These are phyloP conservation scores for Egretta garzetta DNA, from an alignment of 2,113 vertebrate species.

Conservation along the genomic window DNA sequence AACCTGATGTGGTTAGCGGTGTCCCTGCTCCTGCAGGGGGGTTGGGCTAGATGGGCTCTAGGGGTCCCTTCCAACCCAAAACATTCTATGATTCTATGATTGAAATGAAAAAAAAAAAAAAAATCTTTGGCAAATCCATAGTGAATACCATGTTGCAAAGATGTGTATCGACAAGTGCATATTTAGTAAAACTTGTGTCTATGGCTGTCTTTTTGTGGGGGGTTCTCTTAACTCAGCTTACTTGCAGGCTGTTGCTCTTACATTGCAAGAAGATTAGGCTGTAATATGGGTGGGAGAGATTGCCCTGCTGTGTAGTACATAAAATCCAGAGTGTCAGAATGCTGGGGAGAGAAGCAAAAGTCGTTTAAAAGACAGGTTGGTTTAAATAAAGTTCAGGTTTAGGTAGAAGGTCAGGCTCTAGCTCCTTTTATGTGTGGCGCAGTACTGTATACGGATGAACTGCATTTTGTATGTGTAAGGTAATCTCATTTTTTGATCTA, in stretches of 20 bases:
- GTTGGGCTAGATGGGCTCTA: no score
- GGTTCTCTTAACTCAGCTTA: neutral
- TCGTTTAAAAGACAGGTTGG: neutral
- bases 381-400: conserved; percentile 32
- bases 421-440: conserved; percentile 23
- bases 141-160: neutral
- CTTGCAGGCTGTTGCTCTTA: neutral
- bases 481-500: conserved; percentile 71
- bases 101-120: neutral
- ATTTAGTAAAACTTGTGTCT: neutral
- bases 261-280: neutral
- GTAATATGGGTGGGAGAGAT: neutral
- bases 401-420: neutral
- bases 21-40: no score
- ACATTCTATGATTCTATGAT: no score
- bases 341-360: neutral
- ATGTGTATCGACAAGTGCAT: neutral
- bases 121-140: neutral
- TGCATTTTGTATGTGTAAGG: conserved; percentile 22
- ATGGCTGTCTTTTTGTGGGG: neutral
- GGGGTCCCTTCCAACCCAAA: no score
- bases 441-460: neutral
- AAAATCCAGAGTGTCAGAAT: neutral
- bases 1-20: no score
- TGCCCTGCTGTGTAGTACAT: neutral